Base-by-base conservation (phyloP, 1,140 invertebrate genomes). In the Zophobas atratus region DNA sequence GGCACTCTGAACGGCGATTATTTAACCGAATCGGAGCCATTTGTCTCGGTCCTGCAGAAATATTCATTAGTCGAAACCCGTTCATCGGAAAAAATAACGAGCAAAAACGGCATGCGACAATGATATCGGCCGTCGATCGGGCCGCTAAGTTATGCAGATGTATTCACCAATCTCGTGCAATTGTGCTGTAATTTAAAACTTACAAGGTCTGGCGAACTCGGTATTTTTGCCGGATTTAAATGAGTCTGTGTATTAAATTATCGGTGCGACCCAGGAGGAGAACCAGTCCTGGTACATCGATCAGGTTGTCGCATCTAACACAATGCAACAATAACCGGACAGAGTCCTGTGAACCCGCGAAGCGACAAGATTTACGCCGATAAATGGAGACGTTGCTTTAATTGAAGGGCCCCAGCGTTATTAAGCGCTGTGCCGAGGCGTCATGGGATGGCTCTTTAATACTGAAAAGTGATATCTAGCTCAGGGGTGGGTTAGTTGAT, bases 131-230 rank as follows among this genome's bases (percentile, higher is more conserved):
- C 80, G 78, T 73, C 82, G 81, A 81, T 82, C 81, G 80, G 77
- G 75, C 43, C 79, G 77, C 57, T 83, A 84, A 84, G 77, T 84
- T 84, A 84, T 84, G 84, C 84, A 84, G 84, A 84, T 84, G 78
- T 84, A 84, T 84, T 84, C 84, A 76, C 81, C 82, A 84, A 84
- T 84, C 84, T 84, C 84, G 77, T 84, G 82, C 84, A 84, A 84
- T 84, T 84, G 84, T 84, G 81, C 82, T 84, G 82, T 84, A 83
- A 84, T 84, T 84, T 84, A 84, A 84, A 79, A 81, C 78, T 76
- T 80, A 81, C 79, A 80, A 77, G 80, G 79, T 81, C 57, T 63
- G 57, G 49, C 82, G 78, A 78, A 49, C 80, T 75, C 63, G 74
- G 79, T 77, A 83, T 84, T 84, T 84, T 83, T 84, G 77, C 70